Percentiles rank a stretch among this genome's conserved stretches.
These are phyloP conservation scores for Darevskia mixta DNA, from an alignment of 2,797 vertebrate genomes.

Conservation along the genomic window DNA sequence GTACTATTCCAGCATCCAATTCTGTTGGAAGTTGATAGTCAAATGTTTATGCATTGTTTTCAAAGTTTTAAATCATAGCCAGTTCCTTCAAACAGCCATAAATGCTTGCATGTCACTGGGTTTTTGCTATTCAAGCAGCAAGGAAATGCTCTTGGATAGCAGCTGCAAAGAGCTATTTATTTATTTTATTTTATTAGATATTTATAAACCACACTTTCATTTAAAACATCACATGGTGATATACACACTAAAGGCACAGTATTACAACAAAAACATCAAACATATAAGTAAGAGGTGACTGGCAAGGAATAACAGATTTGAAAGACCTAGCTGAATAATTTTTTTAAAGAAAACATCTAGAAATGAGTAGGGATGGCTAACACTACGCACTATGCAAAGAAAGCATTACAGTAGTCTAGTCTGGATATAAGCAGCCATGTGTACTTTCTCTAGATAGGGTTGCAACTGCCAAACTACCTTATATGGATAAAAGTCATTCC, in stretches of 20 bases:
- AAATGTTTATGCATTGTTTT: background rate
- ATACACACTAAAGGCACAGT: too few species aligned
- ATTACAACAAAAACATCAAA: too few species aligned
- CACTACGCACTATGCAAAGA: background rate
- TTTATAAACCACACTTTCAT: too few species aligned
- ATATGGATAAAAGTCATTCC: background rate
- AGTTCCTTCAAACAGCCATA: background rate
- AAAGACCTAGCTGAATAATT: too few species aligned
- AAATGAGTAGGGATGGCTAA: too few species aligned
- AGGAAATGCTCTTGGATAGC: background rate
- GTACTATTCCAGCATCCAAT: background rate
- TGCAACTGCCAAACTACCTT: background rate
- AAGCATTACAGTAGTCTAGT: background rate
- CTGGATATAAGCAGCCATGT: background rate
- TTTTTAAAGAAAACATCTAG: too few species aligned
- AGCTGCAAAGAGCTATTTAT: background rate
- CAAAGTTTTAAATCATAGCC: background rate
- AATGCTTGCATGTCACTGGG: background rate
- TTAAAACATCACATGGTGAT: too few species aligned
- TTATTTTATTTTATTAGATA: too few species aligned
- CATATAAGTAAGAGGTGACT: too few species aligned
- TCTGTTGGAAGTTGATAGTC: background rate
- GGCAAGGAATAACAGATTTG: too few species aligned
- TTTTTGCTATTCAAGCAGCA: background rate
- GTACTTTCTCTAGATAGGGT: background rate